phyloP scores from a whole-genome alignment of 2,888 invertebrate genomes.

The Acanthosepion esculentum region DNA sequence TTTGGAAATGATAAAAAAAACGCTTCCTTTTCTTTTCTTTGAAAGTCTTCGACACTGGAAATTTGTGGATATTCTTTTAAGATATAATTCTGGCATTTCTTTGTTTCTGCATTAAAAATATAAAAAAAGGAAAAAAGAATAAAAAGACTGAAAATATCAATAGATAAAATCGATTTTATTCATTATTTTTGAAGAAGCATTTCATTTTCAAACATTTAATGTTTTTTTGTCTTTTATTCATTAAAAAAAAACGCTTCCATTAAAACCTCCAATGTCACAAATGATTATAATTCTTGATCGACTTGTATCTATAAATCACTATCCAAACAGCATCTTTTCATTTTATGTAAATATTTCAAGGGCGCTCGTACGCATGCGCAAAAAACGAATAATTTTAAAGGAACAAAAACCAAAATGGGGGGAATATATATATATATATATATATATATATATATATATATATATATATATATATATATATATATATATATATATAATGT shows the following conservation, averaged over 20 bases:
- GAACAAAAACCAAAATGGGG: too few relatives aligned
- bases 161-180: neutral
- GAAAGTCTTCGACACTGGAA: neutral
- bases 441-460: too few relatives aligned
- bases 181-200: neutral
- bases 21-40: neutral
- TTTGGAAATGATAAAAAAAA: neutral
- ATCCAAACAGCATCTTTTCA: neutral
- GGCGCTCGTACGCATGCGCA: neutral
- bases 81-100: too few relatives aligned
- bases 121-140: too few relatives aligned
- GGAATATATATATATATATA: too few relatives aligned
- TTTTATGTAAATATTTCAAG: neutral
- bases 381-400: neutral
- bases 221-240: neutral
- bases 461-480: too few relatives aligned
- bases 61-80: too few relatives aligned
- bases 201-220: neutral
- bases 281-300: neutral
- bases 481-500: too few relatives aligned
- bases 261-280: neutral
- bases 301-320: too few relatives aligned
- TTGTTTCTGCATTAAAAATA: too few relatives aligned
- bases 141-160: neutral
- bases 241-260: neutral